A percentile compares a stretch with the other conserved stretches of the same genome.
Conservation (phyloP, 2,888 invertebrate genomes). For the Pristionchus mayeri region DNA sequence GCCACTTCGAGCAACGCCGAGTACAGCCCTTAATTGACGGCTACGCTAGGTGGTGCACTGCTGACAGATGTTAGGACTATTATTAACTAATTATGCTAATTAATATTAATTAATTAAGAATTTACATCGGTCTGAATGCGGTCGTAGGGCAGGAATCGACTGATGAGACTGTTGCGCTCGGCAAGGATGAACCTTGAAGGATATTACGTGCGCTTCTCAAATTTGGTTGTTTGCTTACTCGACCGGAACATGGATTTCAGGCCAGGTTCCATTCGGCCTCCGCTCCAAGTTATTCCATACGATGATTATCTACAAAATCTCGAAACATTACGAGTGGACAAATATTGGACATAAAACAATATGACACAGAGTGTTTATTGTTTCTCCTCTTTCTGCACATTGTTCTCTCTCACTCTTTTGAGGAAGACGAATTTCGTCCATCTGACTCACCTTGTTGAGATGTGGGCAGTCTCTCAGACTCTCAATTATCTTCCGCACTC, state of each 20-base stretch:
- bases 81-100: not conserved
- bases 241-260: not conserved
- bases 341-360: too few relatives aligned
- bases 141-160: not conserved
- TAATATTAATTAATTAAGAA: too few relatives aligned
- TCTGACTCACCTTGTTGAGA: conserved; percentile 87
- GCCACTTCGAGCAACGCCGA: too few relatives aligned
- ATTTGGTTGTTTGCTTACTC: not conserved
- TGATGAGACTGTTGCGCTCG: not conserved
- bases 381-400: too few relatives aligned
- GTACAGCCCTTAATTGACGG: too few relatives aligned
- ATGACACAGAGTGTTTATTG: too few relatives aligned
- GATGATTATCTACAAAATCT: not conserved
- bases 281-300: not conserved
- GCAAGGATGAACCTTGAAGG: not conserved
- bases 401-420: too few relatives aligned
- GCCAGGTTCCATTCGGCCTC: not conserved
- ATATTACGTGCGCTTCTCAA: too few relatives aligned
- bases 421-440: too few relatives aligned
- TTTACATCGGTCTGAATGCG: conserved; percentile 8
- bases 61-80: too few relatives aligned
- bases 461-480: conserved; percentile 92
- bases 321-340: not conserved
- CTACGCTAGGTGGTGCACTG: too few relatives aligned
- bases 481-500: conserved; percentile 91